A percentile compares a stretch with the other conserved stretches of the same genome.
Evolutionary conservation across 2,113 vertebrate species (phyloP).

Genomic region (Strix aluco): DNA sequence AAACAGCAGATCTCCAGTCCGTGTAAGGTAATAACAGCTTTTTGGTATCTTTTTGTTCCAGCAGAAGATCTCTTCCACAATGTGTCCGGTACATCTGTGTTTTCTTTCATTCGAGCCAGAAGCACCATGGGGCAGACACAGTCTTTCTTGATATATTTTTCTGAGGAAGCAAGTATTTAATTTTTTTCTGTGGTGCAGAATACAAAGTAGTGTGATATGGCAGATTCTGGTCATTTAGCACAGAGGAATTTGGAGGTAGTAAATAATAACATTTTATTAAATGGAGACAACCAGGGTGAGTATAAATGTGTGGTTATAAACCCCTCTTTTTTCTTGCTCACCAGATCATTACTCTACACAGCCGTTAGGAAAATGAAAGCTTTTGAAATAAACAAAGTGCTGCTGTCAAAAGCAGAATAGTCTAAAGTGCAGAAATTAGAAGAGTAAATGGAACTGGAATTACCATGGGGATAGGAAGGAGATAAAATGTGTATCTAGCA

Average conservation of each 20-base stretch:
- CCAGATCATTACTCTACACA: neutral
- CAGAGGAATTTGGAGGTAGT: neutral
- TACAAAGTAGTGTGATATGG: neutral
- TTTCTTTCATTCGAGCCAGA: neutral
- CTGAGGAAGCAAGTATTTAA: neutral
- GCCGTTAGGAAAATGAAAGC: neutral
- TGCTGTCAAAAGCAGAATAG: conserved; percentile 50
- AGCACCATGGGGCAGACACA: neutral
- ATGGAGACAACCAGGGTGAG: neutral
- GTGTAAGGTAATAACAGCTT: neutral
- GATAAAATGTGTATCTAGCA: neutral
- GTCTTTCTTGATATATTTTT: neutral
- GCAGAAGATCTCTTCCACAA: neutral
- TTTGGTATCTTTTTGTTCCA: neutral
- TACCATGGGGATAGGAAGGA: neutral
- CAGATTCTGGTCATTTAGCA: neutral
- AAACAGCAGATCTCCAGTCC: neutral
- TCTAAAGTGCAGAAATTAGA: conserved; percentile 40
- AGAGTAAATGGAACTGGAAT: conserved; percentile 44
- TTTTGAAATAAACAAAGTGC: conserved; percentile 52
- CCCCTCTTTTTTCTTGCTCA: neutral
- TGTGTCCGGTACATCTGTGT: neutral
- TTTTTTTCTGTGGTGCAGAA: neutral
- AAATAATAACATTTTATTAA: conserved; percentile 11
- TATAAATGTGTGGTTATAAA: neutral